phyloP scores from a whole-genome alignment of 2,797 vertebrate genomes.

The Zenarchopterus dispar region DNA sequence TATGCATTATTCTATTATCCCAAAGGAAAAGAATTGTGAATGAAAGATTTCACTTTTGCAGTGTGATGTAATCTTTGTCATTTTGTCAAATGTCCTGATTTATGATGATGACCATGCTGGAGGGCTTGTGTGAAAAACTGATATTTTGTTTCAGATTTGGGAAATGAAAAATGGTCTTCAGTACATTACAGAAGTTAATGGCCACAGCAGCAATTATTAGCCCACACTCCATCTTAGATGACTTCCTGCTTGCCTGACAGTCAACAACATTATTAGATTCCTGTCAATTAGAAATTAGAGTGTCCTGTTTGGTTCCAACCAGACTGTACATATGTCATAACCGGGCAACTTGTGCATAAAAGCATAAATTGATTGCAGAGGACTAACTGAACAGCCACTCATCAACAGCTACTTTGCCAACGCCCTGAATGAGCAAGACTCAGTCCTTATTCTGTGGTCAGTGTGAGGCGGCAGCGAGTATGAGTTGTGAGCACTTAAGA shows the following conservation, averaged over 20 bases:
- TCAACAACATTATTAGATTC: constrained; percentile 76
- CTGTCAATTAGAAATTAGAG: constrained; percentile 63
- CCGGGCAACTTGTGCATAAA: constrained; percentile 12
- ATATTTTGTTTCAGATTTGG: constrained; percentile 15
- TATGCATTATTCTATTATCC: too few relatives aligned
- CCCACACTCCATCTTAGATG: constrained; percentile 62
- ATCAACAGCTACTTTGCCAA: constrained; percentile 66
- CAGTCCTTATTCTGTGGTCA: constrained; percentile 41
- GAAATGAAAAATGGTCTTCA: constrained; percentile 24
- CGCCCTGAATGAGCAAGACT: constrained; percentile 64
- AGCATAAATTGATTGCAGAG: constrained; percentile 5
- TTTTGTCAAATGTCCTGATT: not conserved
- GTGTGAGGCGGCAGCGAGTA: constrained; percentile 50
- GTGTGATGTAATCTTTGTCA: not conserved
- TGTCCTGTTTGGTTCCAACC: constrained; percentile 38
- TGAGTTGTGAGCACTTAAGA: constrained; percentile 63
- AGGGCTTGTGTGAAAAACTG: constrained; percentile 14
- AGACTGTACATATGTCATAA: constrained; percentile 3
- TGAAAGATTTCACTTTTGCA: too few relatives aligned
- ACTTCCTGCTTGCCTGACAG: constrained; percentile 71
- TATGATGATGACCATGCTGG: not conserved
- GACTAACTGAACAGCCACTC: constrained; percentile 28
- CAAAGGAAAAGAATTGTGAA: too few relatives aligned
- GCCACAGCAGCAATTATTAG: constrained; percentile 63
- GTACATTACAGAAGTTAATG: constrained; percentile 56